A percentile compares a stretch with the other conserved stretches of the same genome.
Conservation (phyloP, 2,797 vertebrate genomes). For the Erpetoichthys calabaricus region DNA sequence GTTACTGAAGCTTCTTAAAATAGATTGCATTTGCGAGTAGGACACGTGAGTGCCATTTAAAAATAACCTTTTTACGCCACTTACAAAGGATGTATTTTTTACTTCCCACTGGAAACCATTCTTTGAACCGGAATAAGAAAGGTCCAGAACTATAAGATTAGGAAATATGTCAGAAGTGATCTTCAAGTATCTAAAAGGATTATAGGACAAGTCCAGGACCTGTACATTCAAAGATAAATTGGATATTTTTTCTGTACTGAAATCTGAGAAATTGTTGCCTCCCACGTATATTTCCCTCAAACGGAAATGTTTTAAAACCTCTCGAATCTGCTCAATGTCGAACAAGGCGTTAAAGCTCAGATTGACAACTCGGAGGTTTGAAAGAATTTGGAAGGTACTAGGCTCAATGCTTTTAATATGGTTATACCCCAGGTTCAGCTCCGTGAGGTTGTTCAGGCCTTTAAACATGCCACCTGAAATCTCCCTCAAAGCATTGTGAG, state of each 20-base stretch:
- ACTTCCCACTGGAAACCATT: constrained; percentile 21
- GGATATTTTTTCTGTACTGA: constrained; percentile 20
- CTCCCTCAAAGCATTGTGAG: constrained; percentile 24
- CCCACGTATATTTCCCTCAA: constrained; percentile 22
- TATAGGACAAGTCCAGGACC: constrained; percentile 7
- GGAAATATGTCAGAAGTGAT: constrained; percentile 19
- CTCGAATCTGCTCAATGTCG: constrained; percentile 8
- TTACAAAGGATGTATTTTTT: constrained; percentile 25
- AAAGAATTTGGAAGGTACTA: constrained; percentile 27
- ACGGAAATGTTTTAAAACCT: constrained; percentile 26
- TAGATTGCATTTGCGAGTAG: constrained; percentile 13
- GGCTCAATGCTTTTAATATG: constrained; percentile 18
- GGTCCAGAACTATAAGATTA: constrained; percentile 26
- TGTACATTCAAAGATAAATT: constrained; percentile 4
- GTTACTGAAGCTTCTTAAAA: constrained; percentile 32
- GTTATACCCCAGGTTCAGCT: constrained; percentile 28
- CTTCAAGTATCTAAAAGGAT: constrained; percentile 7
- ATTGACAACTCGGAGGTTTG: constrained; percentile 29
- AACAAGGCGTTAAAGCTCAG: constrained; percentile 33
- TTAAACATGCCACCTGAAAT: constrained; percentile 29
- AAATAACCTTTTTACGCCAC: constrained; percentile 29
- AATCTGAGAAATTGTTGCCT: constrained; percentile 22
- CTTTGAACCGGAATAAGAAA: constrained; percentile 13
- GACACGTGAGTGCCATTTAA: constrained; percentile 27
- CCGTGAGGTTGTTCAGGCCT: constrained; percentile 32